A percentile compares a stretch with the other conserved stretches of the same genome.
Evolutionary conservation across 2,113 vertebrate species (phyloP).

Genomic region (Galemys pyrenaicus): DNA sequence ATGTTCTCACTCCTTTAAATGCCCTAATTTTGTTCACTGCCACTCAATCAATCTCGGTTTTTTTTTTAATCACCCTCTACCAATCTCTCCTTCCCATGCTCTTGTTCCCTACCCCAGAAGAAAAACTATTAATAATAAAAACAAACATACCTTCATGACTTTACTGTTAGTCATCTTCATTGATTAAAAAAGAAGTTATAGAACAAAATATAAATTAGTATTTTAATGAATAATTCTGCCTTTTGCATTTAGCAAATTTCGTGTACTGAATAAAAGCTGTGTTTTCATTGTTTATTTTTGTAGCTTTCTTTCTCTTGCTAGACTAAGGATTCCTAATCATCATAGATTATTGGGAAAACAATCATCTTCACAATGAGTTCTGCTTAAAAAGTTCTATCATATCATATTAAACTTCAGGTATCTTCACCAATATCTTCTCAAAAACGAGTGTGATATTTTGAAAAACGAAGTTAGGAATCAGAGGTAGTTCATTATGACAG

Average conservation of each 20-base stretch:
- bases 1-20: not conserved
- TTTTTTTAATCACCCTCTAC: not conserved
- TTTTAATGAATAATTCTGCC: not conserved
- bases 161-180: not conserved
- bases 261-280: not conserved
- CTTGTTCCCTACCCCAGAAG: not conserved
- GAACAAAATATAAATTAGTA: not conserved
- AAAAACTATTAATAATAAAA: not conserved
- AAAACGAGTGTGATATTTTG: not conserved
- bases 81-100: not conserved
- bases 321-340: not conserved
- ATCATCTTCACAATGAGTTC: slow-evolving; percentile 21
- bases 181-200: not conserved
- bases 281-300: slow-evolving; percentile 10
- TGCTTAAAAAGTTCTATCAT: not conserved
- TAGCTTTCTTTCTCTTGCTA: slow-evolving; percentile 6
- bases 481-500: not conserved
- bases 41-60: not conserved
- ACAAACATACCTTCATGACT: not conserved
- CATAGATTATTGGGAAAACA: slow-evolving; percentile 20
- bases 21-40: not conserved
- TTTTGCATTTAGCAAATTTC: not conserved
- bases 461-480: not conserved
- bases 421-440: not conserved
- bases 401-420: not conserved